Percentiles rank a stretch among this genome's conserved stretches.
These are phyloP conservation scores for Galago senegalensis DNA, from an alignment of 2,797 vertebrate species.

Conservation along the genomic window DNA sequence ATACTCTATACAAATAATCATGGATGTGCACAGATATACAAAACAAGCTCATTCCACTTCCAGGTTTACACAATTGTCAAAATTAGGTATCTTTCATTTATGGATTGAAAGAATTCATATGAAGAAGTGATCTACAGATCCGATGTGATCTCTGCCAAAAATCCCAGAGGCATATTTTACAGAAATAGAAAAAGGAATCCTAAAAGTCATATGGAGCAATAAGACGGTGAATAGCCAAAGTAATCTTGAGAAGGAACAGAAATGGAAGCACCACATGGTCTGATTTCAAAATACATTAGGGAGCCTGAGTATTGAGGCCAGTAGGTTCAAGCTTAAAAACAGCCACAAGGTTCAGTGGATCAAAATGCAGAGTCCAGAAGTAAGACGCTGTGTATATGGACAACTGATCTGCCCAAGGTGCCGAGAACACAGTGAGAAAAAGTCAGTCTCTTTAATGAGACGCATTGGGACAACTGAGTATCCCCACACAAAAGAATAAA, in stretches of 20 bases:
- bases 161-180: background rate
- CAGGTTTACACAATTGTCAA: background rate
- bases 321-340: background rate
- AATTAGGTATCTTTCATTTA: background rate
- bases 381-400: background rate
- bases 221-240: background rate
- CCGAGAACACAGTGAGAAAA: background rate
- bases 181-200: background rate
- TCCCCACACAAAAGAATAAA: background rate
- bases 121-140: background rate
- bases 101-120: background rate
- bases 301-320: background rate
- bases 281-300: background rate
- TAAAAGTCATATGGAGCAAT: background rate
- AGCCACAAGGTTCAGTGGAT: background rate
- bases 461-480: background rate
- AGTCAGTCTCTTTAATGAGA: background rate
- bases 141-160: background rate
- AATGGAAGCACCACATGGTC: background rate
- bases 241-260: background rate
- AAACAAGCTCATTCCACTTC: background rate
- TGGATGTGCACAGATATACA: background rate
- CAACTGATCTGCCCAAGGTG: background rate
- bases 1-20: background rate
- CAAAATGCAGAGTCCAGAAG: background rate